Evolutionary conservation across 2,797 vertebrate species (phyloP).

Genomic region (Alauda arvensis): DNA sequence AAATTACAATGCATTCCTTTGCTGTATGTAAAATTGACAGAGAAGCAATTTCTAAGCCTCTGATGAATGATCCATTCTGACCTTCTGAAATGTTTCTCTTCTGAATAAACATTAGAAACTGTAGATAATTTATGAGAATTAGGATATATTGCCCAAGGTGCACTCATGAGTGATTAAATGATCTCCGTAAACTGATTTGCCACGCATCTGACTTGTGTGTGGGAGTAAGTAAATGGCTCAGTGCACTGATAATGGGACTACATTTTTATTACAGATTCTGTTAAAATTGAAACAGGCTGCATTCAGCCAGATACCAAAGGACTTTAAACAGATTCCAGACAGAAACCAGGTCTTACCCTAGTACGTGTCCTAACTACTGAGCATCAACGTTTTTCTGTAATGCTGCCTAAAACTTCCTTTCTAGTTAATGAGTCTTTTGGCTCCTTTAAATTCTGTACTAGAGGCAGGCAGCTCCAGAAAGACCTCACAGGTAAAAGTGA

Average conservation of each 20-base stretch:
- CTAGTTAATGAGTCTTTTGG: not conserved
- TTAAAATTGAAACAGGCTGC: not conserved
- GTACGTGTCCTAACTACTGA: not conserved
- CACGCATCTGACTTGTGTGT: not conserved
- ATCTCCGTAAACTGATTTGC: constrained; percentile 24
- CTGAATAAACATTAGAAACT: constrained; percentile 22
- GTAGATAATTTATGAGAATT: constrained; percentile 23
- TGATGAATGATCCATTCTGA: not conserved
- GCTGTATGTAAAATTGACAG: not conserved
- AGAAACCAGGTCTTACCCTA: not conserved
- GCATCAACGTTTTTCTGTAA: not conserved
- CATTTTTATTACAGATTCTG: constrained; percentile 3
- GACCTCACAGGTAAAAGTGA: not conserved
- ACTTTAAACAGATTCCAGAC: not conserved
- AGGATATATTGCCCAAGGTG: not conserved
- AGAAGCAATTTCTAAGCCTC: not conserved
- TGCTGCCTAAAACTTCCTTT: not conserved
- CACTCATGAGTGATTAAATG: constrained; percentile 19
- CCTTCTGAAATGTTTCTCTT: constrained; percentile 9
- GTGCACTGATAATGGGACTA: not conserved
- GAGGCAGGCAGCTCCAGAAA: not conserved
- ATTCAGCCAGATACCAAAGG: not conserved
- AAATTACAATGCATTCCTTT: not conserved
- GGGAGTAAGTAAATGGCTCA: constrained; percentile 14
- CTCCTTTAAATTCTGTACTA: not conserved